Percentiles rank a stretch among this genome's conserved stretches.
Evolutionary conservation across 2,888 invertebrate species (phyloP).

Genomic region (Tinea semifulvella): DNA sequence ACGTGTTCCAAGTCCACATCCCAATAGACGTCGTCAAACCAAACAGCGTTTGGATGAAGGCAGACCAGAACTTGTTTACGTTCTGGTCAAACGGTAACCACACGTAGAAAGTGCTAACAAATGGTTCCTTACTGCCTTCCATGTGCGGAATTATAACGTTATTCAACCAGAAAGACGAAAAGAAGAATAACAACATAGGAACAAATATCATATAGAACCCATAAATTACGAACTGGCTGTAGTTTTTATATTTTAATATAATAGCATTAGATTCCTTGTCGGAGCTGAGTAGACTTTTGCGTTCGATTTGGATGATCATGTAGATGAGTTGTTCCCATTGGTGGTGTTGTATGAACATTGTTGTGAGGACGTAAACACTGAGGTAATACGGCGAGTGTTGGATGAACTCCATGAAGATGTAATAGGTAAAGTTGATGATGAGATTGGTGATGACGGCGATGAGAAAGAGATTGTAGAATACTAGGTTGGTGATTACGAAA

Average conservation of each 20-base stretch:
- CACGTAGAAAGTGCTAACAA: not conserved
- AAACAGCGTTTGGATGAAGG: constrained; percentile 1
- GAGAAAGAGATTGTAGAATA: not conserved
- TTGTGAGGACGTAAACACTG: not conserved
- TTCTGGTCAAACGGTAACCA: constrained; percentile 1
- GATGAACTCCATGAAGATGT: not conserved
- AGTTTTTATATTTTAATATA: constrained; percentile 2
- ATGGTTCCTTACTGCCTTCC: not conserved
- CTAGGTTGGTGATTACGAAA: not conserved
- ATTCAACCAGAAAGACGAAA: not conserved
- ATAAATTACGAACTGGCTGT: constrained; percentile 6
- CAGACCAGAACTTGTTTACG: not conserved
- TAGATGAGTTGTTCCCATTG: constrained; percentile 1
- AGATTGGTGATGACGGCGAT: not conserved
- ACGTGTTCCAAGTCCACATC: not conserved
- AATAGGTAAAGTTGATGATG: not conserved
- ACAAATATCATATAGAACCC: not conserved
- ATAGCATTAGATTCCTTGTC: not conserved
- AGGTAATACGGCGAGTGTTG: constrained; percentile 4
- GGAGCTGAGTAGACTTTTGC: not conserved
- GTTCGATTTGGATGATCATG: not conserved
- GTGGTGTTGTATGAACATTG: constrained; percentile 1
- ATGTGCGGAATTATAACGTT: not conserved
- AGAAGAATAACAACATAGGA: not conserved
- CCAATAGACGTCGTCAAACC: not conserved